These are phyloP conservation scores for Mantis religiosa DNA, from an alignment of 2,888 invertebrate species.

Conservation along the genomic window DNA sequence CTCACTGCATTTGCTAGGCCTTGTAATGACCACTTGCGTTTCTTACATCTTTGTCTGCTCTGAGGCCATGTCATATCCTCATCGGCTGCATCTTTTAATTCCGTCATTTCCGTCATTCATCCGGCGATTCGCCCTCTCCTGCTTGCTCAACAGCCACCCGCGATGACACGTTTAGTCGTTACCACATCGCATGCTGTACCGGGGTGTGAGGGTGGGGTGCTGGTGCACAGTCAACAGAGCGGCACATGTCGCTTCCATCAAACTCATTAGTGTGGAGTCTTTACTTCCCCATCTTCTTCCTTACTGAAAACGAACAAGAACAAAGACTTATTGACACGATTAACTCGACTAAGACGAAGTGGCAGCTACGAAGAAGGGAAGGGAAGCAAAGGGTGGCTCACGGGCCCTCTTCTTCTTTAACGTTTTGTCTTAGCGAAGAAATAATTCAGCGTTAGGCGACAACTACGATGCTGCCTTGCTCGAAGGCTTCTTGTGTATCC, in stretches of 20 bases:
- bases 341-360: constrained; percentile 18
- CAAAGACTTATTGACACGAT: constrained; percentile 19
- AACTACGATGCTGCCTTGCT: not conserved
- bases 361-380: not conserved
- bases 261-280: constrained; percentile 16
- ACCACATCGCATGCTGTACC: not conserved
- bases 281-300: not conserved
- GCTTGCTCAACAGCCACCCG: not conserved
- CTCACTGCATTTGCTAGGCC: too few species aligned
- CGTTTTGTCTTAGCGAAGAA: constrained; percentile 13
- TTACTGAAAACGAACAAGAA: constrained; percentile 21
- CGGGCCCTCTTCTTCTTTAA: constrained; percentile 1
- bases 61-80: not conserved
- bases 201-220: not conserved
- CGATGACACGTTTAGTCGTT: constrained; percentile 6
- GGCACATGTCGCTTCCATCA: constrained; percentile 16
- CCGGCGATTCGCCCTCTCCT: not conserved
- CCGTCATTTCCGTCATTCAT: not conserved
- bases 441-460: constrained; percentile 9
- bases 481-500: not conserved
- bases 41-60: too few species aligned
- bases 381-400: not conserved
- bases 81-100: not conserved
- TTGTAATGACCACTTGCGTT: too few species aligned
- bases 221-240: constrained; percentile 12